Evolutionary conservation across 1,140 invertebrate species (phyloP).

Genomic region (Amyelois transitella): DNA sequence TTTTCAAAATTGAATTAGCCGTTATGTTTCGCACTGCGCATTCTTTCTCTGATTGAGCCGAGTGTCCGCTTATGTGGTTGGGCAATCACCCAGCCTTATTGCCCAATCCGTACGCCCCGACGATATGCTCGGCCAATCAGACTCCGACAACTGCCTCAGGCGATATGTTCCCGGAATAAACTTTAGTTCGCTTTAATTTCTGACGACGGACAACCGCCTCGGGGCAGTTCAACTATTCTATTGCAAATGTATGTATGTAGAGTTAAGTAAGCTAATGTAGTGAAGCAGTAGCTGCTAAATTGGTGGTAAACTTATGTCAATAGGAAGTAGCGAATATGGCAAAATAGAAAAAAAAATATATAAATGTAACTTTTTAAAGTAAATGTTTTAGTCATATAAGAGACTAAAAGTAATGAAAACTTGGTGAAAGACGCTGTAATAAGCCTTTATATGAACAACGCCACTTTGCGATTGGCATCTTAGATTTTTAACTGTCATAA

Average conservation of each 20-base stretch:
- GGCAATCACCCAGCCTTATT: slow-evolving; percentile 74
- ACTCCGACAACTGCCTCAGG: slow-evolving; percentile 42
- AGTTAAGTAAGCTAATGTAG: slow-evolving; percentile 66
- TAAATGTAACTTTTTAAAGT: slow-evolving; percentile 58
- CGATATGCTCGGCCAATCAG: slow-evolving; percentile 55
- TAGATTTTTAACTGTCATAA: slow-evolving; percentile 63
- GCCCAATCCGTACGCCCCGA: slow-evolving; percentile 68
- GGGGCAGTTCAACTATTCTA: slow-evolving; percentile 49
- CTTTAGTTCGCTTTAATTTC: slow-evolving; percentile 40
- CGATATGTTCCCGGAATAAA: slow-evolving; percentile 34
- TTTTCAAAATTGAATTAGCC: slow-evolving; percentile 7
- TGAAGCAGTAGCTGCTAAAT: slow-evolving; percentile 56
- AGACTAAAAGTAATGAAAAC: slow-evolving; percentile 60
- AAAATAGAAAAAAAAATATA: slow-evolving; percentile 58
- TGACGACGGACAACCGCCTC: slow-evolving; percentile 31
- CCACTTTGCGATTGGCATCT: slow-evolving; percentile 70
- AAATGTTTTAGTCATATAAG: slow-evolving; percentile 68
- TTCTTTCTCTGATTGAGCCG: slow-evolving; percentile 51
- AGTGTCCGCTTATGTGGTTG: slow-evolving; percentile 71
- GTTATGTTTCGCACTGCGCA: slow-evolving; percentile 23
- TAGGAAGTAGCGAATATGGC: slow-evolving; percentile 59
- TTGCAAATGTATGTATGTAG: slow-evolving; percentile 72
- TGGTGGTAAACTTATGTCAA: slow-evolving; percentile 73
- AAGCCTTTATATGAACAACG: slow-evolving; percentile 63
- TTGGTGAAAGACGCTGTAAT: slow-evolving; percentile 70